Base-by-base conservation (phyloP, 1,140 invertebrate species). In the Pseudachorutes palmiensis region DNA sequence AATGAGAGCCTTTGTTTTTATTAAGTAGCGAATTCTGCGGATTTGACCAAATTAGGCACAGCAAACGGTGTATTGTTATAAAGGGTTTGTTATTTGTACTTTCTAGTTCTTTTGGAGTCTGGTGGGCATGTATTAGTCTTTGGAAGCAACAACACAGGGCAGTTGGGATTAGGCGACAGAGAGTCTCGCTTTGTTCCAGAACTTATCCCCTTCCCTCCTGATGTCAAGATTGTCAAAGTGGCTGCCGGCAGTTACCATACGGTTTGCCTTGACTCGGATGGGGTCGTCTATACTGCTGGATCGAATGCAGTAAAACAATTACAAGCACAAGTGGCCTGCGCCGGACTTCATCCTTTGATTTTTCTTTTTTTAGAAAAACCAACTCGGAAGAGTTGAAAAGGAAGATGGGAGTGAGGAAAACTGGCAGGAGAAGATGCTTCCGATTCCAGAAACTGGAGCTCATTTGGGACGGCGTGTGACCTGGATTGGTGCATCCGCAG, bases 241-340 rank as follows among this genome's bases (percentile, higher is more conserved):
- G 91, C 92, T 2, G 91, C 93, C 65, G 96, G 96, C 2, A 94
- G 91, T 75, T 94, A 97, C 80, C 96, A 99, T 77, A 92, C 94
- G 2, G 91, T 92, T 0, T 79, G 97, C 24, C 80, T 98, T n/a
- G 90, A 92, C 22, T 81, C 84, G 48, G 89, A 89, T 73, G 96
- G 96, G 2, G 88, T 94, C 78, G 88, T 98, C 2, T 94, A 88
- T 74, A 97, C 95, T 0, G 97, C 94, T 79, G 96, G 96, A 55
- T 89, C 86, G 75, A 87, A 92, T 79, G 89, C 92, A 82, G 89
- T 91, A 77, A 69, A 75, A 45, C 48, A 49, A 19, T 45, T 45
- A 60, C 60, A 51, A n/a, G n/a, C n/a, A n/a, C n/a, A n/a, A n/a
- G n/a, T n/a, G n/a, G n/a, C n/a, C n/a, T n/a, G n/a, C n/a, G n/a